These are phyloP conservation scores for Calameuta filiformis DNA, from an alignment of 2,888 invertebrate species.

Conservation along the genomic window DNA sequence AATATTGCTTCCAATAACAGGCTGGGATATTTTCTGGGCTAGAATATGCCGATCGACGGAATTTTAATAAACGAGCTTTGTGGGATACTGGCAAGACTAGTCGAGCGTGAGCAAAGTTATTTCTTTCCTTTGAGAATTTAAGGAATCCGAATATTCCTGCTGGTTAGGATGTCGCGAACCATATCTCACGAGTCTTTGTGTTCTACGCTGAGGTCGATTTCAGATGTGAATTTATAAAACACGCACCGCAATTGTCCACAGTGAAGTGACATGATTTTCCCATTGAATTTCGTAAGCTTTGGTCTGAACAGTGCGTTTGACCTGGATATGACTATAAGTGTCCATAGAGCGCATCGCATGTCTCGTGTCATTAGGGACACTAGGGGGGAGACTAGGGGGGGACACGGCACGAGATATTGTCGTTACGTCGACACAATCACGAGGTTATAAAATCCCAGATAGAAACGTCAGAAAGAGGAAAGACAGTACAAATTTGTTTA, in stretches of 20 bases:
- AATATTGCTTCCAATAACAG: conserved; percentile 42
- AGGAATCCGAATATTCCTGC: conserved; percentile 15
- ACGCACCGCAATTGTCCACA: not conserved
- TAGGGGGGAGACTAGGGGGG: not conserved
- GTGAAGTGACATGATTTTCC: not conserved
- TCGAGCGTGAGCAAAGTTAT: conserved; percentile 6
- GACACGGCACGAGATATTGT: conserved; percentile 31
- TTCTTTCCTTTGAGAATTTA: conserved; percentile 31
- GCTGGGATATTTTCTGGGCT: not conserved
- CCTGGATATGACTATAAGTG: not conserved
- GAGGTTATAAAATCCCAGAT: conserved; percentile 12
- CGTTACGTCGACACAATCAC: conserved; percentile 28
- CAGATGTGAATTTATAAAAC: not conserved
- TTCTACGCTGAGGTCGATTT: not conserved
- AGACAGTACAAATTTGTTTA: no score
- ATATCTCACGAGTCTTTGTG: not conserved
- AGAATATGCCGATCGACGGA: conserved; percentile 16
- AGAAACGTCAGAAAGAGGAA: conserved; percentile 9
- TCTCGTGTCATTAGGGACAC: conserved; percentile 27
- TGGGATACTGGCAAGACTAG: not conserved
- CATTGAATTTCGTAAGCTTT: not conserved
- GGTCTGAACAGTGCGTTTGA: not conserved
- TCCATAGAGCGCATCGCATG: conserved; percentile 19
- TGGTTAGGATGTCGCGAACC: not conserved
- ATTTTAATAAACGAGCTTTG: conserved; percentile 38